Percentiles rank a stretch among this genome's conserved stretches.
phyloP scores from a whole-genome alignment of 2,888 invertebrate genomes.

The Sinohyriopsis cumingii region DNA sequence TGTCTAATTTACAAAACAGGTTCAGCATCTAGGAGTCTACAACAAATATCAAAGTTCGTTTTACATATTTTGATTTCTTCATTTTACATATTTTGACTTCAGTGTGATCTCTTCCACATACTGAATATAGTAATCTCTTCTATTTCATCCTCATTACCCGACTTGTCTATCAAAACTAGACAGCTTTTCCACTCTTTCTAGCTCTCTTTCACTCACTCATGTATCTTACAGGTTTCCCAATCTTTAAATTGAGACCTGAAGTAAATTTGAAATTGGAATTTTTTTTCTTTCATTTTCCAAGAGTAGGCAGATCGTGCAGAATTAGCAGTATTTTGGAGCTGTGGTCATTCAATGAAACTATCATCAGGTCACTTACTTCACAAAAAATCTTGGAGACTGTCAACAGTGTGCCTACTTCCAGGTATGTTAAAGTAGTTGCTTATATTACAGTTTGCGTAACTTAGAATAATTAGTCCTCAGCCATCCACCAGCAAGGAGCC shows the following conservation, averaged over 20 bases:
- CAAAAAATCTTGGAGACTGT: conserved; percentile 45
- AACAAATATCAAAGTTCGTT: too few relatives aligned
- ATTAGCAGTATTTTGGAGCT: conserved; percentile 57
- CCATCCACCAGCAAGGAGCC: background rate
- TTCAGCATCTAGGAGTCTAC: too few relatives aligned
- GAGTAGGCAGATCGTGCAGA: conserved; percentile 44
- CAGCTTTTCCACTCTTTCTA: background rate
- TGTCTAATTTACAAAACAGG: too few relatives aligned
- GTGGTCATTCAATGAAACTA: conserved; percentile 54
- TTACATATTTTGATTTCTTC: too few relatives aligned
- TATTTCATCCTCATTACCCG: too few relatives aligned
- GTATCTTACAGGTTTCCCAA: background rate
- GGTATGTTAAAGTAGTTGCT: conserved; percentile 34
- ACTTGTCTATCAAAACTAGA: background rate
- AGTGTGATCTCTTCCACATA: too few relatives aligned
- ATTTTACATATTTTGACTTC: too few relatives aligned
- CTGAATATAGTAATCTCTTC: too few relatives aligned
- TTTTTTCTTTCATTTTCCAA: conserved; percentile 13
- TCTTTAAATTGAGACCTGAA: too few relatives aligned
- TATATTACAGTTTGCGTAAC: background rate
- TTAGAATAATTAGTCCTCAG: background rate
- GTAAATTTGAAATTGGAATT: background rate
- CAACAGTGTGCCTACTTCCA: conserved; percentile 43
- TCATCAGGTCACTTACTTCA: conserved; percentile 43
- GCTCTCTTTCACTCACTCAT: background rate